Base-by-base conservation (phyloP, 2,113 vertebrate genomes). In the Euleptes europaea region DNA sequence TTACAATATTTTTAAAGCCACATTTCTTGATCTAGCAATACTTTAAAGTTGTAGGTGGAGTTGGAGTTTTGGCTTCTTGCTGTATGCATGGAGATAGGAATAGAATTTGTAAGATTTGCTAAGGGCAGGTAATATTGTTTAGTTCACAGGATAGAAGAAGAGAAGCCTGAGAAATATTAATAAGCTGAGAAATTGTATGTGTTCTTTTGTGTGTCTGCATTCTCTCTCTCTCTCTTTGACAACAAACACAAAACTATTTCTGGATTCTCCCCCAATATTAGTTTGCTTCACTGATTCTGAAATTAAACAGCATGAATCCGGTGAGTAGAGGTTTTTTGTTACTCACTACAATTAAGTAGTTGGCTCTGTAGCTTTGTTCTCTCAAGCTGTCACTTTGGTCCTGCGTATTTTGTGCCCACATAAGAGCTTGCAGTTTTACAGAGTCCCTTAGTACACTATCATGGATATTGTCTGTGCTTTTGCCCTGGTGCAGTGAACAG, bases 31-130 rank as follows among this genome's bases (percentile, higher is more conserved):
- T 79, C 73, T 82, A 75, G 26, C 12, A 84, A 10, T 78, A 76
- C 73, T 80, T 82, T 87, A 83, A 90, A 86, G 60, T 72, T 72
- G 47, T 38, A 85, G 83, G 73, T 3, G 63, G 60, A 75, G 1
- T 74, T 87, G 51, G 0, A 60, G 0, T 33, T 91, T 83, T 87
- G 40, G 81, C 60, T 88, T 75, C 47, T 75, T 86, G 51, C 19
- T 28, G 28, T 17, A 10, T 83, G 42, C 82, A 71, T 80, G 31
- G 57, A 74, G 5, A 91, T 91, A 86, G 72, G 89, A 86, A 80
- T 84, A 78, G 87, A 74, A 88, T 33, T 57, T 79, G 5, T 44
- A 67, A 38, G 82, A 82, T 21, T 81, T 40, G 4, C 19, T 44
- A 3, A 80, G 44, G 83, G 28, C 75, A 19, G 26, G 35, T 84